A percentile compares a stretch with the other conserved stretches of the same genome.
phyloP scores from a whole-genome alignment of 2,888 invertebrate genomes.

The Brachyptera putata region DNA sequence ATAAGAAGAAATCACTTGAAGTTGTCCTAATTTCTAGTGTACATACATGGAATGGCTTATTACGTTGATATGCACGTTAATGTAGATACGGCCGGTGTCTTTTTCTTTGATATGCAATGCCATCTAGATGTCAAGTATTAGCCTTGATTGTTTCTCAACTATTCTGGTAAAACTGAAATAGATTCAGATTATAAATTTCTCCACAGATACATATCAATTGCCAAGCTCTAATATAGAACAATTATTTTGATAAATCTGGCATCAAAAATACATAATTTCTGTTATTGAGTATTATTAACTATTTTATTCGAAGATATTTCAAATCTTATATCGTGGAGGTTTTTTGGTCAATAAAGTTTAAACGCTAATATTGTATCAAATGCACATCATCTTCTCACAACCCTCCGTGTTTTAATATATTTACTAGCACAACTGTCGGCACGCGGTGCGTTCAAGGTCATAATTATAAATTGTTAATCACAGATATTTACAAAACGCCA shows the following conservation, averaged over 20 bases:
- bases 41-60: neutral
- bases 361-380: neutral
- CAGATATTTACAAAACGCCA: conserved; percentile 4
- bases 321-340: too few relatives aligned
- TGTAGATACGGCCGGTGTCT: conserved; percentile 1
- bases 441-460: neutral
- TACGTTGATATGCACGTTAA: too few relatives aligned
- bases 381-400: neutral
- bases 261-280: conserved; percentile 10
- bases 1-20: neutral
- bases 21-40: neutral
- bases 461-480: neutral
- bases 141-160: neutral
- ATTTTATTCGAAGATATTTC: neutral
- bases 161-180: too few relatives aligned
- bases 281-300: neutral
- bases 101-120: conserved; percentile 11
- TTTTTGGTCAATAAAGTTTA: neutral
- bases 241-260: conserved; percentile 8
- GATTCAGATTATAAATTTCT: too few relatives aligned
- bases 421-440: neutral
- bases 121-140: neutral
- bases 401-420: neutral
- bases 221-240: conserved; percentile 13
- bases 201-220: neutral